These are phyloP conservation scores for Diploptera punctata DNA, from an alignment of 2,888 invertebrate genomes.

Conservation along the genomic window DNA sequence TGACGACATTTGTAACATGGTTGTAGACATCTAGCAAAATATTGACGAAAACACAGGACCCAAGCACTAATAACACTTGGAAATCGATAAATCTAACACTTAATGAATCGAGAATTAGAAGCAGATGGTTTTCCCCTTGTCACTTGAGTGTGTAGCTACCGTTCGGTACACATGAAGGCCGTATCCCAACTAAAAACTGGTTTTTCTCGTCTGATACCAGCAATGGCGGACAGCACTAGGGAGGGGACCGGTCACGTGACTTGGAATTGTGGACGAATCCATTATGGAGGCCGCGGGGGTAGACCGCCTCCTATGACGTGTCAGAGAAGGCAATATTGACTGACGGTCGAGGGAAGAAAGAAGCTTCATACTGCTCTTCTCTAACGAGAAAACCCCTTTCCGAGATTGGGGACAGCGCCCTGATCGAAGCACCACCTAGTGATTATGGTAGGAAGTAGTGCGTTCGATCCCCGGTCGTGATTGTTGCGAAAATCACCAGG, in stretches of 20 bases:
- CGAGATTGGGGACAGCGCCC: too few species aligned
- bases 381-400: not conserved
- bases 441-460: too few species aligned
- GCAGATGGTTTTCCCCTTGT: slow-evolving; percentile 2
- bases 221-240: slow-evolving; percentile 29
- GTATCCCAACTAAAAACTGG: slow-evolving; percentile 23
- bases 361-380: not conserved
- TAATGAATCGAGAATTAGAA: not conserved
- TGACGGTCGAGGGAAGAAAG: slow-evolving; percentile 28
- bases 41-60: not conserved
- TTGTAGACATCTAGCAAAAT: not conserved
- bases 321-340: slow-evolving; percentile 28
- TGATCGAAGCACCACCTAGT: too few species aligned
- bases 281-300: slow-evolving; percentile 14
- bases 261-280: slow-evolving; percentile 27
- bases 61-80: not conserved
- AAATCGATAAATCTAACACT: not conserved
- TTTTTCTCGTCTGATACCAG: slow-evolving; percentile 18
- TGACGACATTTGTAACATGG: not conserved
- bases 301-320: slow-evolving; percentile 16
- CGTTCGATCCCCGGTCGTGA: too few species aligned
- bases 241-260: slow-evolving; percentile 36
- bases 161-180: not conserved
- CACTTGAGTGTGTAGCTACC: not conserved
- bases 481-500: too few species aligned